These are phyloP conservation scores for Cyrtodaria siliqua DNA, from an alignment of 2,888 invertebrate species.

Conservation along the genomic window DNA sequence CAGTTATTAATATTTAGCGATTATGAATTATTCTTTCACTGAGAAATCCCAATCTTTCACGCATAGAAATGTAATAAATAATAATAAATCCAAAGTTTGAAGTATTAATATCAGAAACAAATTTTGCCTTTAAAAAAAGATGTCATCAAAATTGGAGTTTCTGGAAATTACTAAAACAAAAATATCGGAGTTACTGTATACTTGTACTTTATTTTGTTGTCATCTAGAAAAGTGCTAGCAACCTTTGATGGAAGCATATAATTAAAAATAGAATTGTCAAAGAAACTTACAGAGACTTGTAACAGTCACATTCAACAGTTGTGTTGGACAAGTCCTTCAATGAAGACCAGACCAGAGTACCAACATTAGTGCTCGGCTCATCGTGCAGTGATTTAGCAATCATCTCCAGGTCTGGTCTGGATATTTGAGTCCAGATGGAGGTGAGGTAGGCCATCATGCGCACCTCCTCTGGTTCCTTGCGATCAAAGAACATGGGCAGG, in stretches of 20 bases:
- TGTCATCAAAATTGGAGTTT: too few species aligned
- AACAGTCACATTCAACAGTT: constrained; percentile 59
- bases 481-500: constrained; percentile 82
- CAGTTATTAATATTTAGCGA: too few species aligned
- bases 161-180: too few species aligned
- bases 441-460: constrained; percentile 83
- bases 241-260: neutral
- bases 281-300: constrained; percentile 45
- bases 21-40: too few species aligned
- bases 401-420: constrained; percentile 81
- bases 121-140: too few species aligned
- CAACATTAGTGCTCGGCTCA: constrained; percentile 71
- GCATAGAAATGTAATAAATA: too few species aligned
- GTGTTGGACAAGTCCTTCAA: constrained; percentile 66
- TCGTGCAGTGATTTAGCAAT: constrained; percentile 78
- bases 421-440: constrained; percentile 76
- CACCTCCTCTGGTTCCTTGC: constrained; percentile 77
- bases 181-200: neutral
- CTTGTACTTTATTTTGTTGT: neutral
- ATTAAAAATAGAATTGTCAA: neutral
- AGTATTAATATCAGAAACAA: too few species aligned
- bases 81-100: too few species aligned
- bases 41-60: too few species aligned
- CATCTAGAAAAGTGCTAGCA: neutral
- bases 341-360: constrained; percentile 66